Percentiles rank a stretch among this genome's conserved stretches.
Evolutionary conservation across 2,113 vertebrate genomes (phyloP).

Genomic region (Nibea coibor): DNA sequence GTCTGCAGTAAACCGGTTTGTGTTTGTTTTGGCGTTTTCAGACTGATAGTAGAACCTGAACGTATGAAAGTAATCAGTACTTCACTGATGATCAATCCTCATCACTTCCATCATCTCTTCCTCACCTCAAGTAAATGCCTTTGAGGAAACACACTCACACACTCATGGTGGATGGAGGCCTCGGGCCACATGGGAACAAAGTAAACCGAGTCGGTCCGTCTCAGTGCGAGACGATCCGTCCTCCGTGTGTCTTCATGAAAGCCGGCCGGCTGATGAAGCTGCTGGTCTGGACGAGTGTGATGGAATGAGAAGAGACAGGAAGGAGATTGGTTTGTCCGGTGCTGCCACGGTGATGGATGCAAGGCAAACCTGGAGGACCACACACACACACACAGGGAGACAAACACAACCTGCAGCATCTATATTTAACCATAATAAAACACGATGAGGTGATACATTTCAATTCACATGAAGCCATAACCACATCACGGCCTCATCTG

Average conservation of each 20-base stretch:
- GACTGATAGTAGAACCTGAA: not conserved
- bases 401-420: slow-evolving; percentile 35
- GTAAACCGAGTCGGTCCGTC: slow-evolving; percentile 26
- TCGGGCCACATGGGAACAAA: not conserved
- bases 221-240: slow-evolving; percentile 19
- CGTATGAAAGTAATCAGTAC: too few species aligned
- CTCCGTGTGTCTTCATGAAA: slow-evolving; percentile 39
- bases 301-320: slow-evolving; percentile 69
- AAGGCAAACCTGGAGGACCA: slow-evolving; percentile 42
- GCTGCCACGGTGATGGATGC: slow-evolving; percentile 74
- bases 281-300: slow-evolving; percentile 45
- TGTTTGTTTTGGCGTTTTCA: not conserved
- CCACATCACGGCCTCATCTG: slow-evolving; percentile 30
- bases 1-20: not conserved
- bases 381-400: slow-evolving; percentile 39
- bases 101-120: not conserved
- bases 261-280: slow-evolving; percentile 48
- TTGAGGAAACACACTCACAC: not conserved
- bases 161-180: not conserved
- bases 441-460: slow-evolving; percentile 70
- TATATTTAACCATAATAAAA: slow-evolving; percentile 66
- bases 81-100: not conserved
- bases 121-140: not conserved
- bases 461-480: slow-evolving; percentile 58
- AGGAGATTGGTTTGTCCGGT: slow-evolving; percentile 73